Base-by-base conservation (phyloP, 2,888 invertebrate species). In the Cenopis cana region DNA sequence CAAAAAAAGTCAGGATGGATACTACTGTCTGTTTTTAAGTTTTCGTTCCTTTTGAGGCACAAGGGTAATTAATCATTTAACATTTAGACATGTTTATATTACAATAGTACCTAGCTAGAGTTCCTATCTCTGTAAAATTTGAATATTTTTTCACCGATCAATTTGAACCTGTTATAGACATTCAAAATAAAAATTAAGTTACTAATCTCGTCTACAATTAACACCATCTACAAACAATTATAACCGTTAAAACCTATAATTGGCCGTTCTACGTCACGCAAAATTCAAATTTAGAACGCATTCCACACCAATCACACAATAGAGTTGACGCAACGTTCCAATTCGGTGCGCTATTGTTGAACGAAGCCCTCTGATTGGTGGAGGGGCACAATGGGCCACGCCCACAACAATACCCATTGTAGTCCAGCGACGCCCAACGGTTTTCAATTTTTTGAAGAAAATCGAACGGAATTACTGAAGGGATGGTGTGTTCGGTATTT, bases 301-400 rank as follows among this genome's bases (percentile, higher is more conserved):
- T 79, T 81, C 83, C 82, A 82, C 84, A 85, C 87, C 86, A 86
- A 88, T 86, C 86, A 85, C 80, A 91, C 93, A 92, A 93, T 93
- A 92, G 91, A 88, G 77, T 76, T 82, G 81, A 84, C 82, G 83
- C 81, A 77, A 86, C 86, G 87, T 89, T 89, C 88, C 91, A 89
- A 90, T 91, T 91, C 91, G 91, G 90, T 86, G 87, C 84, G 90
- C 91, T 93, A 93, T 93, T 93, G 93, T 93, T 91, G 87, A 86
- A 84, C 77, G 77, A 79, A 54, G 81, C 80, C 79, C 79, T 78
- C 81, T 82, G 85, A 92, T 93, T 93, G 93, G 93, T 78, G 77
- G 87, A 79, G 79, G 79, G 84, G 82, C 80, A 92, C 93, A 93
- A 93, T 93, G 91, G 90, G 85, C 84, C 87, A 89, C 93, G 93